These are phyloP conservation scores for Caenorhabditis sp. DNA, from an alignment of 2,888 invertebrate species.

Conservation along the genomic window DNA sequence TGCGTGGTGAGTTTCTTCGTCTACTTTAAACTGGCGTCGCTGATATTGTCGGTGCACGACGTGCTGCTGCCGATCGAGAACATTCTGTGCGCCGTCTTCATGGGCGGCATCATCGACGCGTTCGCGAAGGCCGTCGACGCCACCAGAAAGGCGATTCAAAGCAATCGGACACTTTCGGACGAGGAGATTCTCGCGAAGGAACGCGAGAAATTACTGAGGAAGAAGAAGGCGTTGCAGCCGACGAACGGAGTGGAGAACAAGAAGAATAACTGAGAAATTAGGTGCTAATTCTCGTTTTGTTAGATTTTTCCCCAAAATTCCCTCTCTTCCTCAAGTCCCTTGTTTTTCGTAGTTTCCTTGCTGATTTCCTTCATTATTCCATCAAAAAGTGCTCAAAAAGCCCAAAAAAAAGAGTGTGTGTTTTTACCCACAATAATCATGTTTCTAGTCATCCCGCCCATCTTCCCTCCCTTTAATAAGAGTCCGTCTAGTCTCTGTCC, in stretches of 20 bases:
- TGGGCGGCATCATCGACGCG: slow-evolving; percentile 99
- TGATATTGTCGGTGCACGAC: slow-evolving; percentile 95
- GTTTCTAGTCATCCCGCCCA: slow-evolving; percentile 40
- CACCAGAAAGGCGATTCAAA: slow-evolving; percentile 54
- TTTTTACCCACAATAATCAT: slow-evolving; percentile 16
- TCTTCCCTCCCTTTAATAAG: not conserved
- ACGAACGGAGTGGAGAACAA: slow-evolving; percentile 57
- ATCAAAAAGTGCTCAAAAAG: no score
- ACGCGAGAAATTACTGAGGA: slow-evolving; percentile 44
- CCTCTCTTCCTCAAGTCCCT: no score
- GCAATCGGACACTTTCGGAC: slow-evolving; percentile 37
- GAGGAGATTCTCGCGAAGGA: slow-evolving; percentile 50
- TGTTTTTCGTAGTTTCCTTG: no score
- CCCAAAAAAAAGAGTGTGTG: no score
- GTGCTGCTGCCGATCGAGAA: slow-evolving; percentile 99
- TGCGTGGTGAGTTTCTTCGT: slow-evolving; percentile 79
- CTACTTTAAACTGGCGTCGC: slow-evolving; percentile 87
- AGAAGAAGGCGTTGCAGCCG: slow-evolving; percentile 36
- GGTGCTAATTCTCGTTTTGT: no score
- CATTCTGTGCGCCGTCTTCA: slow-evolving; percentile 93
- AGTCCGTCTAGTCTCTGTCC: slow-evolving; percentile 10
- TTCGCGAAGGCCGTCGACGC: slow-evolving; percentile 81
- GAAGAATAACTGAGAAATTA: slow-evolving; percentile 52
- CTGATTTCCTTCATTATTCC: no score
- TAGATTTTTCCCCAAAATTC: no score